Conservation (phyloP, 1,140 invertebrate genomes). For the Hyposmocoma kahamanoa region DNA sequence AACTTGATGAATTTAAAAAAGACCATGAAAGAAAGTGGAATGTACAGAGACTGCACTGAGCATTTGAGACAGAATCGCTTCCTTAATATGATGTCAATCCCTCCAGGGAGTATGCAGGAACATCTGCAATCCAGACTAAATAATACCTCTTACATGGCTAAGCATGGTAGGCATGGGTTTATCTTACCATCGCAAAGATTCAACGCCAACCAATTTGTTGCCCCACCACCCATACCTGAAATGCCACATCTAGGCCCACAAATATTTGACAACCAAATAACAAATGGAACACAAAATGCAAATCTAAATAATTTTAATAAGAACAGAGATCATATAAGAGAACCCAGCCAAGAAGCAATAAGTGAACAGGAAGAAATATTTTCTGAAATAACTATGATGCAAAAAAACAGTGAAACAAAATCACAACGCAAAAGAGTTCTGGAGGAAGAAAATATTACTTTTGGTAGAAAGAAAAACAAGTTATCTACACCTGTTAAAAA, state of each 20-base stretch:
- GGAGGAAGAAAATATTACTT: slow-evolving; percentile 13
- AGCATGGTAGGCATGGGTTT: no score
- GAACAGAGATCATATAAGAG: background rate
- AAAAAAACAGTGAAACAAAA: slow-evolving; percentile 10
- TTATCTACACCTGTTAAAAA: slow-evolving; percentile 11
- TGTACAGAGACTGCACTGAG: slow-evolving; percentile 32
- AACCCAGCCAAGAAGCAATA: background rate
- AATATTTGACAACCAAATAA: background rate
- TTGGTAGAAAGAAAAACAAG: slow-evolving; percentile 25
- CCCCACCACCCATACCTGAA: slow-evolving; percentile 17
- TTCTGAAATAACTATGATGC: slow-evolving; percentile 19
- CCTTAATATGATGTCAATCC: slow-evolving; percentile 22
- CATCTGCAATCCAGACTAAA: no score
- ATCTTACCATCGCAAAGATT: slow-evolving; percentile 52
- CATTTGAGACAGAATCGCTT: slow-evolving; percentile 31
- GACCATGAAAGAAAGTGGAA: slow-evolving; percentile 25
- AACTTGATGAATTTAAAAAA: slow-evolving; percentile 22
- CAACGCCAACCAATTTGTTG: slow-evolving; percentile 31
- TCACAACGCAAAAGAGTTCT: slow-evolving; percentile 26
- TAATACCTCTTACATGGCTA: no score
- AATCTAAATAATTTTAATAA: slow-evolving; percentile 11
- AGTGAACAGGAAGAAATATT: slow-evolving; percentile 40
- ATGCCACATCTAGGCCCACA: background rate
- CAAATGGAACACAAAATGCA: slow-evolving; percentile 9
- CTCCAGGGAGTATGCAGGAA: no score